These are phyloP conservation scores for Vidua macroura DNA, from an alignment of 2,113 vertebrate genomes.

Conservation along the genomic window DNA sequence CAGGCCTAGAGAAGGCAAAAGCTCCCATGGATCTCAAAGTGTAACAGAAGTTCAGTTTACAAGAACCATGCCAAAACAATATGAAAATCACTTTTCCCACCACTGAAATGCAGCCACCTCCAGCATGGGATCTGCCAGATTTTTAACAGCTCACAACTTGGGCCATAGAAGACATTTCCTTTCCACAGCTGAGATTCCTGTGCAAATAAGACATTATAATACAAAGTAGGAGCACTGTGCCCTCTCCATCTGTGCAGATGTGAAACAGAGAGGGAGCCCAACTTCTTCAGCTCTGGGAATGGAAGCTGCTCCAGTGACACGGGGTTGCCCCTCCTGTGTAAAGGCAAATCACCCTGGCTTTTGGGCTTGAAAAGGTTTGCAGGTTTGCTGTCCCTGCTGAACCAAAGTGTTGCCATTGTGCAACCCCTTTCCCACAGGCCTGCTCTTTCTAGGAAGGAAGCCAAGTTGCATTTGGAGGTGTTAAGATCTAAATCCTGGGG, in stretches of 20 bases:
- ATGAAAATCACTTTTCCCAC: slow-evolving; percentile 35
- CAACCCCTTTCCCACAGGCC: neutral
- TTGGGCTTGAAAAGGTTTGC: neutral
- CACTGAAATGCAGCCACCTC: slow-evolving; percentile 27
- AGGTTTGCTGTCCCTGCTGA: neutral
- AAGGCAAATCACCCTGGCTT: neutral
- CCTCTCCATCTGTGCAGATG: neutral
- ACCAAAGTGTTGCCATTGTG: neutral
- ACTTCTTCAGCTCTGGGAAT: neutral
- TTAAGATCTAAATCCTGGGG: slow-evolving; percentile 26
- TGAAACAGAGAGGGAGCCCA: neutral
- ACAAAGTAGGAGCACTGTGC: neutral
- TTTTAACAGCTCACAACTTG: neutral
- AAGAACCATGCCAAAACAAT: slow-evolving; percentile 9
- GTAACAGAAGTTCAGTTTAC: slow-evolving; percentile 16
- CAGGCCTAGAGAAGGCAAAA: neutral
- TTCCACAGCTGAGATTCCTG: slow-evolving; percentile 2
- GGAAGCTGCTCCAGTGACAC: neutral
- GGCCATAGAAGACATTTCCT: slow-evolving; percentile 11
- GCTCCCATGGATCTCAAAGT: slow-evolving; percentile 8
- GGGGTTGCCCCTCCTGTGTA: neutral
- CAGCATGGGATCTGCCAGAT: slow-evolving; percentile 5
- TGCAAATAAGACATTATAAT: slow-evolving; percentile 5
- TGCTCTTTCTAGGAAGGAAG: neutral
- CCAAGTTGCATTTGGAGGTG: slow-evolving; percentile 23